phyloP scores from a whole-genome alignment of 2,113 vertebrate genomes.

The Pyrgilauda ruficollis region DNA sequence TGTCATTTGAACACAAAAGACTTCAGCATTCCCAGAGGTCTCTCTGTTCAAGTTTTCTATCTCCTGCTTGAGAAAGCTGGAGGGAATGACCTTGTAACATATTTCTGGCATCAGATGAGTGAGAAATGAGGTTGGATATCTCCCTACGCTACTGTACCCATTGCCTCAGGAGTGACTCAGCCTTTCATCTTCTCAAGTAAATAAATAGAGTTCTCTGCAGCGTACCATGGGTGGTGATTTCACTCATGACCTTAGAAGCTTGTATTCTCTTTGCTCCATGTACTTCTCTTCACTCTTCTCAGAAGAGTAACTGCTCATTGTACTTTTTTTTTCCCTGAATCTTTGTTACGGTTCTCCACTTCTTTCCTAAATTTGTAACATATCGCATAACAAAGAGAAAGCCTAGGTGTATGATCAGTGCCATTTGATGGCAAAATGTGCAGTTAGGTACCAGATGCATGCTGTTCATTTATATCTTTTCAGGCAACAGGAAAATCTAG shows the following conservation, averaged over 20 bases:
- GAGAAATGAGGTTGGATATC: neutral
- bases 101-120: constrained; percentile 38
- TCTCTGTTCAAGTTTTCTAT: neutral
- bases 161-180: neutral
- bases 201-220: constrained; percentile 23
- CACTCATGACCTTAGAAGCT: neutral
- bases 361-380: neutral
- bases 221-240: neutral
- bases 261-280: neutral
- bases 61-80: neutral
- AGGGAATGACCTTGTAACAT: neutral
- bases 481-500: neutral
- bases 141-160: neutral
- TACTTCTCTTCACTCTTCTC: neutral
- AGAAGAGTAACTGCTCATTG: neutral
- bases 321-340: neutral
- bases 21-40: neutral
- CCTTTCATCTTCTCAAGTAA: constrained; percentile 7
- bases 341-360: neutral
- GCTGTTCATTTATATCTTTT: neutral
- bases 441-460: neutral
- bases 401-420: neutral
- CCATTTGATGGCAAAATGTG: neutral
- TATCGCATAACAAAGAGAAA: neutral
- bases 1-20: neutral